phyloP scores from a whole-genome alignment of 2,113 vertebrate genomes.

The Cricetomys ansorgei region DNA sequence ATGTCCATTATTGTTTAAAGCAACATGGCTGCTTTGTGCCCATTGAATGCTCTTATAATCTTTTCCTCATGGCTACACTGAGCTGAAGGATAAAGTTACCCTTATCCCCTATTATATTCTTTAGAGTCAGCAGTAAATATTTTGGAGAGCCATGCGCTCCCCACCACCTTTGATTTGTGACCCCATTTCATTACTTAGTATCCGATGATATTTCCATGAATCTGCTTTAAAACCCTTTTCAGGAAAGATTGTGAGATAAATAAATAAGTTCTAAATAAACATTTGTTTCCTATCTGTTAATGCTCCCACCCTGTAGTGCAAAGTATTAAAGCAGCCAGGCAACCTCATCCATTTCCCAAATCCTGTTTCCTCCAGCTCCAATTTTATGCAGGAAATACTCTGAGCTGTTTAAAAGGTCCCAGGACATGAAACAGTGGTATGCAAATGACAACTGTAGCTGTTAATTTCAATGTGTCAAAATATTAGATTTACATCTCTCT shows the following conservation, averaged over 20 bases:
- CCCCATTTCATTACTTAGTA: neutral
- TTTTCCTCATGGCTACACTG: neutral
- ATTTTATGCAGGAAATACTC: constrained; percentile 53
- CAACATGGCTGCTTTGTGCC: neutral
- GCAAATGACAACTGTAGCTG: constrained; percentile 68
- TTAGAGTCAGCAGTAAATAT: neutral
- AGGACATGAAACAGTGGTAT: constrained; percentile 73
- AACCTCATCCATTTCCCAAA: constrained; percentile 39
- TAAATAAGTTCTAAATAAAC: neutral
- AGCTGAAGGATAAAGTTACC: neutral
- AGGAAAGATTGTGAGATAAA: neutral
- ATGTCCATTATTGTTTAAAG: neutral
- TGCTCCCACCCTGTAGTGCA: neutral
- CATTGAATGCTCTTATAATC: neutral
- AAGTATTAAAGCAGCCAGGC: neutral
- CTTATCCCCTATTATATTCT: neutral
- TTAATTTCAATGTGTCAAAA: constrained; percentile 67
- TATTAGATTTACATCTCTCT: constrained; percentile 73
- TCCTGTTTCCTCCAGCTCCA: constrained; percentile 39
- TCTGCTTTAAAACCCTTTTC: neutral
- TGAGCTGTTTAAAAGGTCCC: constrained; percentile 68
- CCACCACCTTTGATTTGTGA: neutral
- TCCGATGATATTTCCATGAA: neutral
- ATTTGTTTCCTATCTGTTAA: constrained; percentile 5
- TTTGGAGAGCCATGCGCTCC: neutral